Evolutionary conservation across 2,113 vertebrate genomes (phyloP), one percentile per base, ranked within the genome.

Genomic region (Prionailurus viverrinus): DNA sequence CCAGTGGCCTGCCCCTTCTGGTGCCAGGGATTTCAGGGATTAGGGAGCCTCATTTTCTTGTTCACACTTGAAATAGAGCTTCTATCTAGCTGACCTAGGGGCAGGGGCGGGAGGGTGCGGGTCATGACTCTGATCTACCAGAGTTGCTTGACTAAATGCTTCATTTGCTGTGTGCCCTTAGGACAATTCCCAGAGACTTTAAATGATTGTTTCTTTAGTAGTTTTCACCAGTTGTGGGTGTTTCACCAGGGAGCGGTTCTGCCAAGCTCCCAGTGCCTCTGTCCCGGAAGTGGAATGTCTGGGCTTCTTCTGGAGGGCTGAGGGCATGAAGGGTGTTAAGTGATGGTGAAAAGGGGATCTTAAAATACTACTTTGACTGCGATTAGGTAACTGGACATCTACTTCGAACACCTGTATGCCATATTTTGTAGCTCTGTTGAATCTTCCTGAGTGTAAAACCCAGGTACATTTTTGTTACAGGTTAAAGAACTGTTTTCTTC

Each of bases 401-500:
- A 0, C 39, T 51, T 2, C 18, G 84, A 27, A 36, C 12, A 12
- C 74, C 7, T 4, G 69, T 2, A 13, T 53, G 39, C 74, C 15
- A 0, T n/a, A 8, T 63, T 84, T 76, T 31, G 7, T 31, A 84
- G 55, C 16, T 80, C 48, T 33, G 2, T 31, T 29, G 36, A 65
- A n/a, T 80, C 48, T 74, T 58, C 33, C 25, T 23, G 10, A 78
- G 69, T 93, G 36, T 82, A 53, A 89, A 79, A 76, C 29, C 73
- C 41, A 53, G 29, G 2, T 33, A 8, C 16, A 10, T 97, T 94
- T 97, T 91, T 96, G 33, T 98, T 98, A 33, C 93, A 99, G 99
- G 99, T 99, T 81, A 99, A 99, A 97, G 99, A 99, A 18, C 98
- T 99, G 41, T 99, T 99, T 98, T 98, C 90, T 61, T 99, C 99